Percentiles rank a stretch among this genome's conserved stretches.
Conservation (phyloP, 2,797 vertebrate species). For the Hoplostethus mediterraneus region DNA sequence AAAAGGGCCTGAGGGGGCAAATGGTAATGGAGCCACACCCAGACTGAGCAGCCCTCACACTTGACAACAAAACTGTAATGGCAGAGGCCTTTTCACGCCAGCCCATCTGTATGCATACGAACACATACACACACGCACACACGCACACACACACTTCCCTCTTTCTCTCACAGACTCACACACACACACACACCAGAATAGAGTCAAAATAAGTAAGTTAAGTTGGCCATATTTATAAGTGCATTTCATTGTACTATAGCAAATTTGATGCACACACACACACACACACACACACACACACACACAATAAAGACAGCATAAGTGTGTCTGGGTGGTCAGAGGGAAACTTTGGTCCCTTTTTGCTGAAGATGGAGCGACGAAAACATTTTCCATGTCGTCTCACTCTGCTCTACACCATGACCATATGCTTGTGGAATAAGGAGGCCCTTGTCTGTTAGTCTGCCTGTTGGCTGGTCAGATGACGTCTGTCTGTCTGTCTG, state of each 20-base stretch:
- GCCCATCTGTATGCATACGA: constrained; percentile 73
- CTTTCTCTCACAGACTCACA: background rate
- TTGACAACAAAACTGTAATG: constrained; percentile 57
- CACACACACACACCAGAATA: too few species aligned
- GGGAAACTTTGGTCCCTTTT: constrained; percentile 52
- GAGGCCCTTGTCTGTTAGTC: constrained; percentile 67
- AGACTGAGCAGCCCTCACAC: constrained; percentile 52
- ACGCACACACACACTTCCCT: constrained; percentile 18
- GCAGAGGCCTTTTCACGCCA: constrained; percentile 71
- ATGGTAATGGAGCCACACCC: constrained; percentile 77
- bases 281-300: constrained; percentile 25
- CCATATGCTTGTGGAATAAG: constrained; percentile 68
- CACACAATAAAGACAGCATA: background rate
- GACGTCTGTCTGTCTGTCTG: background rate
- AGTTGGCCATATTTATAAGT: too few species aligned
- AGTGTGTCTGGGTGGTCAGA: constrained; percentile 15
- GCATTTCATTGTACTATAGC: too few species aligned
- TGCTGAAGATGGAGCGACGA: constrained; percentile 58
- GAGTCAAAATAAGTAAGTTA: too few species aligned
- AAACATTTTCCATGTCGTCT: constrained; percentile 74
- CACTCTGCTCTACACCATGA: constrained; percentile 46
- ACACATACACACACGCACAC: constrained; percentile 52
- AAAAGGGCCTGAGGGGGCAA: constrained; percentile 71
- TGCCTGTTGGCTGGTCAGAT: background rate
- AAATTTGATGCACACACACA: background rate